A percentile compares a stretch with the other conserved stretches of the same genome.
phyloP scores from a whole-genome alignment of 2,888 invertebrate species.

The Cordilura impudica region DNA sequence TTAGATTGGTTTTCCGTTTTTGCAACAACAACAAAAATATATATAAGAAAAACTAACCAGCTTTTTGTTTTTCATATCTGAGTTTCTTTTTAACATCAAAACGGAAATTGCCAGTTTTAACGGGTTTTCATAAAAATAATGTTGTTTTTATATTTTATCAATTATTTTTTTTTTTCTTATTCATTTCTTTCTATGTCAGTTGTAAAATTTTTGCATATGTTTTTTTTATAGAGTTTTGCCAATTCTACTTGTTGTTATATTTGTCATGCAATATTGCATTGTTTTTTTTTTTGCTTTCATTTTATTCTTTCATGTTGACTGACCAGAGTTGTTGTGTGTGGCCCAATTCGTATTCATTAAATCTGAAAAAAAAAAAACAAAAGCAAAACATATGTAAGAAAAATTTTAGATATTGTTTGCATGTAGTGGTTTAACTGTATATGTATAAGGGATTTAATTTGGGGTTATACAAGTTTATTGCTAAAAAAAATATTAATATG shows the following conservation, averaged over 20 bases:
- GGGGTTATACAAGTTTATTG: conserved; percentile 19
- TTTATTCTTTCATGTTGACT: conserved; percentile 49
- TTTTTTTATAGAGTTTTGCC: neutral
- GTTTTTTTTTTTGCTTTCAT: conserved; percentile 21
- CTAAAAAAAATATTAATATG: conserved; percentile 35
- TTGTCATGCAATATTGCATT: conserved; percentile 55
- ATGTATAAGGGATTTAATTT: neutral
- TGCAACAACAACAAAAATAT: conserved; percentile 8
- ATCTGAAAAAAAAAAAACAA: conserved; percentile 33
- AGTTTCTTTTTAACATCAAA: conserved; percentile 46
- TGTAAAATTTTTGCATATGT: neutral
- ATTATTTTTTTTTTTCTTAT: conserved; percentile 6
- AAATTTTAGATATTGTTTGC: conserved; percentile 9
- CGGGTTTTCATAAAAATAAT: conserved; percentile 47
- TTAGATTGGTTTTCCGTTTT: conserved; percentile 12
- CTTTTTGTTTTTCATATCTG: conserved; percentile 1
- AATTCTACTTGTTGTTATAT: conserved; percentile 7
- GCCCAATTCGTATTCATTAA: neutral
- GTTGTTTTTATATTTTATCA: conserved; percentile 16
- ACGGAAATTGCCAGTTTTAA: conserved; percentile 69
- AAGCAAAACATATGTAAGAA: conserved; percentile 1
- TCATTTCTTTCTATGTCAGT: conserved; percentile 1
- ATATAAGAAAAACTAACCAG: no score
- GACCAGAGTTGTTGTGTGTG: conserved; percentile 31
- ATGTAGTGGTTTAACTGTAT: neutral